These are phyloP conservation scores for Pseudochaenichthys georgianus DNA, from an alignment of 2,797 vertebrate genomes.

Conservation along the genomic window DNA sequence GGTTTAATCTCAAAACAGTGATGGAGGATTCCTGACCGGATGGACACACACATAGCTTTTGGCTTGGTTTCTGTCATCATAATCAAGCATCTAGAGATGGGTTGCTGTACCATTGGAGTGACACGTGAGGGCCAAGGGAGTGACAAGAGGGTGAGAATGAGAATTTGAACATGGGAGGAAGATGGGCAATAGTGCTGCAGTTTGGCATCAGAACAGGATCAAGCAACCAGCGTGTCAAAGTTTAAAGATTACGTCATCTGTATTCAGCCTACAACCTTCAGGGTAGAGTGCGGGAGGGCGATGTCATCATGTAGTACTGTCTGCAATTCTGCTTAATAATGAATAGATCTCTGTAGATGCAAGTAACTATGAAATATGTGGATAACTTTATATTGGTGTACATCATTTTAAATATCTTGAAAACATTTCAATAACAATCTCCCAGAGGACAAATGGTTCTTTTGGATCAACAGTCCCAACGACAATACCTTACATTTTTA, in stretches of 20 bases:
- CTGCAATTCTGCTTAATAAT: too few species aligned
- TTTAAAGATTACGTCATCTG: conserved; percentile 60
- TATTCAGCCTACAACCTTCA: conserved; percentile 35
- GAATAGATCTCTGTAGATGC: conserved; percentile 1
- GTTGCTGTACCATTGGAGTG: conserved; percentile 44
- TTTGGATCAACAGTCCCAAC: not conserved
- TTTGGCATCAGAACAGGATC: conserved; percentile 37
- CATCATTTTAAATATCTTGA: not conserved
- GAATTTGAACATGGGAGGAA: conserved; percentile 36
- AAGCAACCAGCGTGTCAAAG: conserved; percentile 47
- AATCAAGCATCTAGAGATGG: conserved; percentile 68
- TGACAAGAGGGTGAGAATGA: conserved; percentile 36
- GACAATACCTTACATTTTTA: not conserved
- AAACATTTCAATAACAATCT: not conserved
- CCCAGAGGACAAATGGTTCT: not conserved
- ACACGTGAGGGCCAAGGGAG: conserved; percentile 55
- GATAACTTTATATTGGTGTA: not conserved
- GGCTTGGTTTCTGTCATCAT: conserved; percentile 63
- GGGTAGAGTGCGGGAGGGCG: conserved; percentile 29
- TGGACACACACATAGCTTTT: conserved; percentile 5
- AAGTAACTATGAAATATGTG: conserved; percentile 10
- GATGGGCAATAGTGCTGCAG: conserved; percentile 16
- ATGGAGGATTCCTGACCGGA: conserved; percentile 26
- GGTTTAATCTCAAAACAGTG: too few species aligned
- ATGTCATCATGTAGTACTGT: conserved; percentile 17